These are phyloP conservation scores for Euleptes europaea DNA, from an alignment of 2,113 vertebrate species.

Conservation along the genomic window DNA sequence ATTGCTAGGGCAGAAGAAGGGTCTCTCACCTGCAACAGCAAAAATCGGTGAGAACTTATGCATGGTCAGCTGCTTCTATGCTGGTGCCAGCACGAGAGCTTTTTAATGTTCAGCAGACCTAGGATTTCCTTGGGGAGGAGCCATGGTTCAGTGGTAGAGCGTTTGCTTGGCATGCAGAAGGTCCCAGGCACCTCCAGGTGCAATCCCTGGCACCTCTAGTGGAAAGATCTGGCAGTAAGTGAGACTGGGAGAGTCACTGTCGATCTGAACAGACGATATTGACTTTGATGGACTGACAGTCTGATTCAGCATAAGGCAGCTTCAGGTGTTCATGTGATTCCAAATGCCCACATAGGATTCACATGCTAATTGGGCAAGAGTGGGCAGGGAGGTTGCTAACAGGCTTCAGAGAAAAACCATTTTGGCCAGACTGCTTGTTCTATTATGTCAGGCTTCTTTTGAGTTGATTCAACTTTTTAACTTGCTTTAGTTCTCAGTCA, in stretches of 20 bases:
- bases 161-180: no score
- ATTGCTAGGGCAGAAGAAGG: constrained; percentile 94
- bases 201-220: no score
- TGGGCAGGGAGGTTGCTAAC: background rate
- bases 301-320: no score
- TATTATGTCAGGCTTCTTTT: background rate
- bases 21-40: constrained; percentile 87
- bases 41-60: constrained; percentile 32
- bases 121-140: no score
- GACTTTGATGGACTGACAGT: no score
- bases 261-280: no score
- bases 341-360: background rate
- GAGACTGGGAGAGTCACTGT: no score
- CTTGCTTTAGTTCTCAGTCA: background rate
- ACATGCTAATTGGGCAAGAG: background rate
- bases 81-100: no score
- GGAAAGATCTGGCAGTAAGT: no score
- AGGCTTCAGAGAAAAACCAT: background rate
- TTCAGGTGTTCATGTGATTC: no score
- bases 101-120: background rate
- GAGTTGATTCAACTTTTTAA: background rate
- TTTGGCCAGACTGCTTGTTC: background rate
- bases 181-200: no score
- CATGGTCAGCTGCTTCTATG: background rate
- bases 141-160: no score